Evolutionary conservation across 1,140 invertebrate genomes (phyloP), one percentile per base, ranked within the genome.

Genomic region (Solenopsis fugax): DNA sequence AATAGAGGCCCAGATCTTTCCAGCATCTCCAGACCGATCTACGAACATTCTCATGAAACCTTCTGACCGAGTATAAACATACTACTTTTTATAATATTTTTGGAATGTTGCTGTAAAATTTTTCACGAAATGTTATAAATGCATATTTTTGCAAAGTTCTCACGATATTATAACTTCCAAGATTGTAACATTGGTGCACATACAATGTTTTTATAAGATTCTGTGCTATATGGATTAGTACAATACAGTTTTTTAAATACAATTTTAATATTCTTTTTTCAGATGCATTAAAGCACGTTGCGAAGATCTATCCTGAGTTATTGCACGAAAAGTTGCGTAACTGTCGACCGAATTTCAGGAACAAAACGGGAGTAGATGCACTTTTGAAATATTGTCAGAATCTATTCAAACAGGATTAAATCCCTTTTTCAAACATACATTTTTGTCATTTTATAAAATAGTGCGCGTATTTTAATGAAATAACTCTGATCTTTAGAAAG

Each of bases 261-360:
- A 50, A 62, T 62, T 62, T 76, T 58, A 41, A 67, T 29, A 18
- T 29, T 77, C 9, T 29, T 41, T 76, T 90, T 92, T 58, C 41
- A 95, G 95, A 92, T 67, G 93, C 92, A 5, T 89, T 95, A 71
- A 94, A 93, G 50, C 71, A 91, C 60, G 89, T 95, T 7, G 91
- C 92, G 56, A 92, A 91, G 82, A 86, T 95, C 16, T 90, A 94
- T 87, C 95, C 95, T 2, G 90, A 92, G 80, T 52, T 95, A 13
- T 75, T 95, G 18, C 78, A 91, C 24, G 62, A 93, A 67, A 95
- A 95, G 87, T 92, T 95, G 64, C 87, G 93, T 50, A 93, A 91
- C 6, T 94, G 92, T 71, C 91, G 91, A 71, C 29, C 56, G 18
- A 95, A 95, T 91, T 95, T 95, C 78, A 92, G 94, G 77, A 95